Base-by-base conservation (phyloP, 64 coral and sea anemone species). In the Montipora cactus region DNA sequence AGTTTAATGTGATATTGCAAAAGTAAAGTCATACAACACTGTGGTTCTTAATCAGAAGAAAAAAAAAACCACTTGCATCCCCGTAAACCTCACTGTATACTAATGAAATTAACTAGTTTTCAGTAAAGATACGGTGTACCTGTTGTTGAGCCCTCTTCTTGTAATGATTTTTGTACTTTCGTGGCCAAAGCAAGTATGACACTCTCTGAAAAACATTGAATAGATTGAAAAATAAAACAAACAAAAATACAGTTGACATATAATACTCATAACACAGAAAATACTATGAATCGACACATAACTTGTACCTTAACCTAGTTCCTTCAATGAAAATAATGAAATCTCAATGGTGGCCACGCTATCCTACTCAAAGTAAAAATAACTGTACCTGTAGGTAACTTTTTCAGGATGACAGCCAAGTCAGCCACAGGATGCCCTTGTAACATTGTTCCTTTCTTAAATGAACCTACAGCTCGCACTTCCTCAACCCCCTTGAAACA, bases 391-490 rank as follows among this genome's bases (percentile, higher is more conserved):
- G 97, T 79, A 81, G 97, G 97, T 49, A 99, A 81, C 76, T 94
- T 94, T 74, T 99, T 99, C 3, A 99, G 78, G 57, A 99, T 99
- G 7, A 99, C 97, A 19, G 97, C 87, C 45, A 99, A 81, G 73
- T 99, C 97, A 45, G 97, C 95, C 5, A 99, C 81, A 47, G 95
- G 95, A 87, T 99, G 97, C 25, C 97, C 97, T 59, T 94, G 50
- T 47, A 99, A 46, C 97, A 99, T 99, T 28, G 97, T 99, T 22
- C 94, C 97, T 77, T 99, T 99, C 76, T 99, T 99, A 76, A 96
- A 88, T 7, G 97, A 99, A 23, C 97, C 97, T 50, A 99, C 97
- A 14, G 97, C 88, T 59, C 97, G 77, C 12, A 99, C 97, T 50
- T 99, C 97, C 49, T 99, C 97, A 11, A 99, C 89, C 44, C 97